Evolutionary conservation across 2,888 invertebrate species (phyloP), one percentile per base, ranked within the genome.

Genomic region (Spialia ferax): DNA sequence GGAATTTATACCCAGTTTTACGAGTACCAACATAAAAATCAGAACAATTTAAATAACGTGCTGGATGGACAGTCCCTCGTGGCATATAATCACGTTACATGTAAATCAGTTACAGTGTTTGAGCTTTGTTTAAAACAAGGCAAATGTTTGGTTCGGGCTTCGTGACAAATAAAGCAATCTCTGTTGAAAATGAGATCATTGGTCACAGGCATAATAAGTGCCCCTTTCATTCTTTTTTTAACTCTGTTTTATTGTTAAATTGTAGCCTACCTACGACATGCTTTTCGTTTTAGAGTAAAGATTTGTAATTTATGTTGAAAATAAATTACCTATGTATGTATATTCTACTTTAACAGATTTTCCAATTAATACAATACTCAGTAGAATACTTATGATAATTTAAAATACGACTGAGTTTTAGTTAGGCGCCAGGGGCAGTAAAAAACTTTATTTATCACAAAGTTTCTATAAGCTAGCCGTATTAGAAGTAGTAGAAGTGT

Each of bases 91-190:
- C 61, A 61, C 55, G 67, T 67, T 61, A 67, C 61, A 67, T 67
- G 61, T 67, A 61, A 67, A 67, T 67, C 67, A 61, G 67, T 67
- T 61, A 61, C 66, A 60, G 10, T 67, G 61, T 67, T 67, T 66
- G 61, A 67, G 66, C 66, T 60, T 66, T 54, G 60, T 61, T 55
- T 52, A 61, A 42, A 67, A 65, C 57, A 59, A 59, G 35, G 59
- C 65, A 38, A 59, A 48, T 55, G 48, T 67, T 60, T 67, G 32
- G 52, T 45, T 59, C 54, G 10, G 55, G 15, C 29, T 67, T 23
- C 55, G 26, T 67, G 45, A 67, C 66, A 55, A 61, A 67, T 61
- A 61, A 61, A 55, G 45, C 66, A 55, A 67, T 61, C 55, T 59
- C 52, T 35, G 22, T 26, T 45, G 20, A 61, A 59, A 42, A 67